A percentile compares a stretch with the other conserved stretches of the same genome.
Evolutionary conservation across 2,113 vertebrate species (phyloP).

Genomic region (Erythrocercus mccallii): DNA sequence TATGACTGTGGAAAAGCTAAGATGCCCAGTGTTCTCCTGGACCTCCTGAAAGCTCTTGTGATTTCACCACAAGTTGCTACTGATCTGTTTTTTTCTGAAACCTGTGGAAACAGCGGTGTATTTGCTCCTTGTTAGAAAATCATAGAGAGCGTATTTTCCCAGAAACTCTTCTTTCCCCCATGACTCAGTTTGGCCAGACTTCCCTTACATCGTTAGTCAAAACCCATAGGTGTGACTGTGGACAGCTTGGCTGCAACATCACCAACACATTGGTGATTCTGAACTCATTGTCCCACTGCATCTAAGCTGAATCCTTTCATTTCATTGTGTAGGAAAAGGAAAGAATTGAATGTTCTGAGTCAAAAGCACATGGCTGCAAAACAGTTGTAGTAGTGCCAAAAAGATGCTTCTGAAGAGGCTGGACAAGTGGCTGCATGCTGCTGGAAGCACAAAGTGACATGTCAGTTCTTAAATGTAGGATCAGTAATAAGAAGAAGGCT

Average conservation of each 20-base stretch:
- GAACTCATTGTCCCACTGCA: not conserved
- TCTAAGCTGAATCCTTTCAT: not conserved
- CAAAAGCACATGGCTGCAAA: not conserved
- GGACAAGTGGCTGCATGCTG: not conserved
- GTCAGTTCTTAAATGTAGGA: not conserved
- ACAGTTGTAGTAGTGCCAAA: not conserved
- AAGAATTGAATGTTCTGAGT: not conserved
- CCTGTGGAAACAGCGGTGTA: not conserved
- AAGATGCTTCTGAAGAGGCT: not conserved
- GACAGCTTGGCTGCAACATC: not conserved
- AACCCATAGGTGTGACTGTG: not conserved
- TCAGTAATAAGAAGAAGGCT: not conserved
- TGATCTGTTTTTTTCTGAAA: not conserved
- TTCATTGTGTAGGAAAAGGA: not conserved
- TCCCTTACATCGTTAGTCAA: not conserved
- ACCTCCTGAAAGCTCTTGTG: not conserved
- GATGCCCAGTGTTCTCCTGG: not conserved
- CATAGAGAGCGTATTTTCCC: not conserved
- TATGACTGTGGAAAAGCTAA: not conserved
- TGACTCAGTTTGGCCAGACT: constrained; percentile 5
- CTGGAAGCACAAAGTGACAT: not conserved
- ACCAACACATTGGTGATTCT: fast-evolving
- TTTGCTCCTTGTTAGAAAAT: not conserved
- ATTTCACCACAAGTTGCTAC: not conserved
- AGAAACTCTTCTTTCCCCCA: not conserved